These are phyloP conservation scores for Urosaurus nigricauda DNA, from an alignment of 2,797 vertebrate genomes.

Conservation along the genomic window DNA sequence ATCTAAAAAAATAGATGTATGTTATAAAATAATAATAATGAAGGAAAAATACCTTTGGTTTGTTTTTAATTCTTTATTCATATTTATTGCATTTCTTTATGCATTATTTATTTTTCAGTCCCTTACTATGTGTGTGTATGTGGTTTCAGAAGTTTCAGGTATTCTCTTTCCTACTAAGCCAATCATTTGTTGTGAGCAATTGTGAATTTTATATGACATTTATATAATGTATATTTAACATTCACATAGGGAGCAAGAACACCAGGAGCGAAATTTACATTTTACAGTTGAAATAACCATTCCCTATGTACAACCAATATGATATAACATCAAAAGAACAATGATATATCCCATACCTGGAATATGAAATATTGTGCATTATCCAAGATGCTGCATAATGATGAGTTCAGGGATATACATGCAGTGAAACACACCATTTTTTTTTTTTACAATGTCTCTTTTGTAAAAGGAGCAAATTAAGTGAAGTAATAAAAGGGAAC, in stretches of 20 bases:
- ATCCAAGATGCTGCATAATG: conserved; percentile 44
- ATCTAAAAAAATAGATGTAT: conserved; percentile 16
- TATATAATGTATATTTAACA: conserved; percentile 58
- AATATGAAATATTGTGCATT: conserved; percentile 61
- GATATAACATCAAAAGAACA: conserved; percentile 64
- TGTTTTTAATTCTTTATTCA: conserved; percentile 51
- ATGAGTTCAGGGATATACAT: conserved; percentile 54
- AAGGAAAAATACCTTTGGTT: not conserved
- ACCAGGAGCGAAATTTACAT: conserved; percentile 57
- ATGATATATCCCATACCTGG: conserved; percentile 48
- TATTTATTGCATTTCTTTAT: not conserved
- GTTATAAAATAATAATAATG: conserved; percentile 20
- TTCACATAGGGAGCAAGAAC: conserved; percentile 47
- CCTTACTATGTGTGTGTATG: conserved; percentile 3
- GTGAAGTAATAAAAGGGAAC: conserved; percentile 44
- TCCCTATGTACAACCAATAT: conserved; percentile 39
- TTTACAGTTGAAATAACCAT: conserved; percentile 54
- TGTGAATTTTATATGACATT: conserved; percentile 55
- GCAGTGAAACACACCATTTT: conserved; percentile 58
- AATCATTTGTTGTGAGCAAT: conserved; percentile 51
- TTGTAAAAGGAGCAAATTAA: conserved; percentile 58
- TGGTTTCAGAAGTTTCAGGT: conserved; percentile 19
- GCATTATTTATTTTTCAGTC: not conserved
- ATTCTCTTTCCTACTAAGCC: conserved; percentile 45
- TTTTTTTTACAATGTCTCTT: conserved; percentile 53